phyloP scores from a whole-genome alignment of 2,888 invertebrate species.

The Arrhopalites spinosus region DNA sequence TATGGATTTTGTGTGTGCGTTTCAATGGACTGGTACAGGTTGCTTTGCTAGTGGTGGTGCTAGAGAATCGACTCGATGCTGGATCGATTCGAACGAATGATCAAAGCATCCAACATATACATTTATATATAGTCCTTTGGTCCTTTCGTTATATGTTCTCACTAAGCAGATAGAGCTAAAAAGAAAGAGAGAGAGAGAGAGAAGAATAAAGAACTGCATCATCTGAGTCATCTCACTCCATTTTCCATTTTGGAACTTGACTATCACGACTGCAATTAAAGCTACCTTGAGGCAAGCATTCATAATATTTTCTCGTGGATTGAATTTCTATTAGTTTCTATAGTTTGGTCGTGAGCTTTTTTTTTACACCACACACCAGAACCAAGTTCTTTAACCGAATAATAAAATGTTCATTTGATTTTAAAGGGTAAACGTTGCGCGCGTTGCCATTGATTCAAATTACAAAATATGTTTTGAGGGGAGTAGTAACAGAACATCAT shows the following conservation, averaged over 20 bases:
- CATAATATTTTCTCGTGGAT: conserved; percentile 32
- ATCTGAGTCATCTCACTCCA: background rate
- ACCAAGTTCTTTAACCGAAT: background rate
- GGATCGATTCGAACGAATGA: conserved; percentile 28
- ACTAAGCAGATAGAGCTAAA: background rate
- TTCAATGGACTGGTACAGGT: conserved; percentile 16
- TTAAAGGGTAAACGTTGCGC: background rate
- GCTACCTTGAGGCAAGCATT: conserved; percentile 39
- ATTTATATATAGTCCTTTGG: background rate
- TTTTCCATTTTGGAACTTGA: conserved; percentile 3
- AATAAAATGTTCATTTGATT: conserved; percentile 1
- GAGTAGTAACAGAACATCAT: no score
- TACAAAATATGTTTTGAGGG: no score
- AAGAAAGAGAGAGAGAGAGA: conserved; percentile 6
- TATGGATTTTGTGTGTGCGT: background rate
- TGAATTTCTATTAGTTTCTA: conserved; percentile 26
- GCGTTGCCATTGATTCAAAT: background rate
- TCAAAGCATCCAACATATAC: background rate
- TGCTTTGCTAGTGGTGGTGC: background rate
- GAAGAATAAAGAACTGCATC: conserved; percentile 5
- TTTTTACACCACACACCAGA: background rate
- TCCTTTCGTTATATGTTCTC: no score
- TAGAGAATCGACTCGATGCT: background rate
- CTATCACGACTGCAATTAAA: conserved; percentile 33
- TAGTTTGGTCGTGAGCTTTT: background rate